Conservation (phyloP, 2,113 vertebrate species). For the Jacana jacana region DNA sequence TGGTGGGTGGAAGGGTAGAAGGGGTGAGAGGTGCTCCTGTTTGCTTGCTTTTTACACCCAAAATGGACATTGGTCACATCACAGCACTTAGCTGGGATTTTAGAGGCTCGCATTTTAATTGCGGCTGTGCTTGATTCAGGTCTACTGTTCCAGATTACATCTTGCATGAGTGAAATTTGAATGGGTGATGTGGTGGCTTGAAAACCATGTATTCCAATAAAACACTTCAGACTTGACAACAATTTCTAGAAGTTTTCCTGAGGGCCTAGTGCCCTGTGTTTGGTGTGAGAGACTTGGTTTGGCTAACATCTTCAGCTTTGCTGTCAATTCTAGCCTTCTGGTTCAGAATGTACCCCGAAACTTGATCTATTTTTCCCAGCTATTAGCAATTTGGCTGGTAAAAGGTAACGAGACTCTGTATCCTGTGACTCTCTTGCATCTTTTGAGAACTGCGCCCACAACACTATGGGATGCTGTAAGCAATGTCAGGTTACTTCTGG, state of each 20-base stretch:
- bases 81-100: not conserved
- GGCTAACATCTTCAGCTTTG: not conserved
- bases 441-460: not conserved
- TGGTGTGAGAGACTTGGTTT: not conserved
- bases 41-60: not conserved
- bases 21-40: not conserved
- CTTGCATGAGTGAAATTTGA: not conserved
- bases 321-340: not conserved
- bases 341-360: not conserved
- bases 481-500: not conserved
- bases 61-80: not conserved
- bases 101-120: not conserved
- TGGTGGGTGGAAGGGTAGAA: not conserved
- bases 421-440: not conserved
- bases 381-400: not conserved
- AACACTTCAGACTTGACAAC: not conserved
- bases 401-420: not conserved
- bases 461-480: accelerated
- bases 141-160: not conserved
- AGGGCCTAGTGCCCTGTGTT: not conserved
- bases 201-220: not conserved
- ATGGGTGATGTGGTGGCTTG: not conserved
- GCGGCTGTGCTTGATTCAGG: not conserved
- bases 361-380: not conserved
- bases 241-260: not conserved